phyloP scores from a whole-genome alignment of 1,140 invertebrate genomes.

The Cardiocondyla obscurior region DNA sequence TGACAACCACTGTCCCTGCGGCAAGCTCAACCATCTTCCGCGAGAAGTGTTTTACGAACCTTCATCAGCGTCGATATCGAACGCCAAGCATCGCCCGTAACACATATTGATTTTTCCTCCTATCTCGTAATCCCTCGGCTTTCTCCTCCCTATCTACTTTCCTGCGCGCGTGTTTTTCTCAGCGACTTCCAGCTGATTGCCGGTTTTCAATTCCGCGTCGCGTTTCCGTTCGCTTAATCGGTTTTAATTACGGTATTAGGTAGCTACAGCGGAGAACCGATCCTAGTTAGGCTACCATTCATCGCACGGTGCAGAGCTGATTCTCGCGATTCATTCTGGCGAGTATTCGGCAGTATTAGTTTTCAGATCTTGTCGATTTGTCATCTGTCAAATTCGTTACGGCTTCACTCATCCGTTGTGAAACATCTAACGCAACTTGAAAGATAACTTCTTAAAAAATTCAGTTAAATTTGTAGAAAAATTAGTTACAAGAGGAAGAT shows the following conservation, averaged over 20 bases:
- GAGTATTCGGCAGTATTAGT: slow-evolving; percentile 26
- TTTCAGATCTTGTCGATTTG: slow-evolving; percentile 40
- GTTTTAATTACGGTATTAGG: slow-evolving; percentile 60
- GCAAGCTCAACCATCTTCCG: slow-evolving; percentile 11
- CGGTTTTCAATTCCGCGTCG: slow-evolving; percentile 60
- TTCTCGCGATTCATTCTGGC: slow-evolving; percentile 51
- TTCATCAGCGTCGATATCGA: slow-evolving; percentile 43
- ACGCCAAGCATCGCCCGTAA: slow-evolving; percentile 32
- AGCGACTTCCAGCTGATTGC: slow-evolving; percentile 51
- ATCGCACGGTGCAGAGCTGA: slow-evolving; percentile 28
- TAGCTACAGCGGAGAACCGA: slow-evolving; percentile 2
- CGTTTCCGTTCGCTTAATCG: slow-evolving; percentile 56
- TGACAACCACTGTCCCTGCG: neutral
- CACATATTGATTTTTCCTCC: slow-evolving; percentile 48
- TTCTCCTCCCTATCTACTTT: neutral
- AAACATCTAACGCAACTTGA: neutral
- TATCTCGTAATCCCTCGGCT: slow-evolving; percentile 27
- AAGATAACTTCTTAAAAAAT: neutral
- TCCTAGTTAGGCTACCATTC: slow-evolving; percentile 65
- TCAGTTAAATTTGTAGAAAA: neutral
- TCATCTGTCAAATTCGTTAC: slow-evolving; percentile 15
- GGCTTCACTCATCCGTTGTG: neutral
- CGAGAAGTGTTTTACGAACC: slow-evolving; percentile 35
- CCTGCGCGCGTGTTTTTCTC: slow-evolving; percentile 34
- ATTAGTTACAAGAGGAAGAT: neutral